Percentiles rank a stretch among this genome's conserved stretches.
Conservation (phyloP, 2,113 vertebrate species). For the Oceanites oceanicus region DNA sequence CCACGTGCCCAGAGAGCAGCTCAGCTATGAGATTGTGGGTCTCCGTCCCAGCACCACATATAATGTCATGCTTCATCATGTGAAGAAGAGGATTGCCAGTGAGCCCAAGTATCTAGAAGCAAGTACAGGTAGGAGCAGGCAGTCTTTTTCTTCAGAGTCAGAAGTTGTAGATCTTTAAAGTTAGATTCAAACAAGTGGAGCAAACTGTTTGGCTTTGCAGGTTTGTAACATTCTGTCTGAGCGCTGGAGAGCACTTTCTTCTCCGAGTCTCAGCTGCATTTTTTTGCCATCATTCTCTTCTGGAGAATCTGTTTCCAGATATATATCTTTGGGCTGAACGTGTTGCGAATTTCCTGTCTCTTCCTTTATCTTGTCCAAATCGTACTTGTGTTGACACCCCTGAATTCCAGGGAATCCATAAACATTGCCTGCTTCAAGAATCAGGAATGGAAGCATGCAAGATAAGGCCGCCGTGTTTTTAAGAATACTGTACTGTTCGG, state of each 20-base stretch:
- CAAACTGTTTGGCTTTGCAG: not conserved
- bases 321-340: not conserved
- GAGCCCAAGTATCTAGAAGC: constrained; percentile 77
- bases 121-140: constrained; percentile 74
- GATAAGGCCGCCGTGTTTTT: not conserved
- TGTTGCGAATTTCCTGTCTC: not conserved
- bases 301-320: not conserved
- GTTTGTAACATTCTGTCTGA: not conserved
- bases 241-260: not conserved
- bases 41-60: constrained; percentile 80
- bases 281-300: not conserved
- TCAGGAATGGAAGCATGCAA: not conserved
- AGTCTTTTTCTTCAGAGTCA: not conserved
- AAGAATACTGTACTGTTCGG: not conserved
- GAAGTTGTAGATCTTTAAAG: not conserved
- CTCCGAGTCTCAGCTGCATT: not conserved
- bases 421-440: not conserved
- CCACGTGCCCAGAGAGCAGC: constrained; percentile 75
- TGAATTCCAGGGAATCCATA: not conserved
- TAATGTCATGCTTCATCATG: constrained; percentile 72
- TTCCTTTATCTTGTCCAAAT: not conserved
- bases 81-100: constrained; percentile 79
- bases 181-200: not conserved
- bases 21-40: constrained; percentile 76
- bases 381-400: not conserved